Evolutionary conservation across 1,140 invertebrate species (phyloP), one percentile per base, ranked within the genome.

Genomic region (Drosophila miranda): DNA sequence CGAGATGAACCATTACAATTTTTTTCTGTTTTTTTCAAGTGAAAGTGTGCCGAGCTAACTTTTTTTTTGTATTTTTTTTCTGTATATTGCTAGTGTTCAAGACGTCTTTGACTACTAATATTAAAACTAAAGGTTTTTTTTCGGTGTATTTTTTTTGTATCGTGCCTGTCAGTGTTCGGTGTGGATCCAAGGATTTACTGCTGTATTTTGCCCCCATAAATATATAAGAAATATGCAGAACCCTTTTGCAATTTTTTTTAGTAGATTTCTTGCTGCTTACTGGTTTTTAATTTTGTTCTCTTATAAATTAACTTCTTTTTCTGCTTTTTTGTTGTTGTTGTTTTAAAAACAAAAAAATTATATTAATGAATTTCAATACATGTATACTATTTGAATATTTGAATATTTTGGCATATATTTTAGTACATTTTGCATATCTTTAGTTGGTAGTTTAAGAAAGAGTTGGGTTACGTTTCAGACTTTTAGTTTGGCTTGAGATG

Each of bases 281-380:
- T 38, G 49, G 19, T 60, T 67, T 72, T 60, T 45, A n/a, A n/a
- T 50, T 64, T 59, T 57, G 1, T 19, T 19, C 19, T 48, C 50
- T 66, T 62, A 23, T 48, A 11, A 38, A 14, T 45, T 44, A 41
- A 34, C 61, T 34, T 57, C 63, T 54, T 56, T 45, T 16, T 58
- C 62, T 42, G 64, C 50, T 43, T 42, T 64, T 56, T 45, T 66
- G 60, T 75, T 78, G 50, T 77, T 81, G 73, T 83, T 83, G 80
- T 63, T 83, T 83, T 73, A 38, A 51, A 49, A 54, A 52, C 30
- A 13, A 50, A n/a, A 30, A 42, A 30, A 2, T 57, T 46, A 52
- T 59, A 45, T 1, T 16, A 16, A 16, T 67, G 13, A 38, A 11
- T 38, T 38, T 38, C 8, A 11, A 38, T 5, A 1, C 23, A 26